Evolutionary conservation across 1,140 invertebrate genomes (phyloP).

Genomic region (Schlechtendalia chinensis): DNA sequence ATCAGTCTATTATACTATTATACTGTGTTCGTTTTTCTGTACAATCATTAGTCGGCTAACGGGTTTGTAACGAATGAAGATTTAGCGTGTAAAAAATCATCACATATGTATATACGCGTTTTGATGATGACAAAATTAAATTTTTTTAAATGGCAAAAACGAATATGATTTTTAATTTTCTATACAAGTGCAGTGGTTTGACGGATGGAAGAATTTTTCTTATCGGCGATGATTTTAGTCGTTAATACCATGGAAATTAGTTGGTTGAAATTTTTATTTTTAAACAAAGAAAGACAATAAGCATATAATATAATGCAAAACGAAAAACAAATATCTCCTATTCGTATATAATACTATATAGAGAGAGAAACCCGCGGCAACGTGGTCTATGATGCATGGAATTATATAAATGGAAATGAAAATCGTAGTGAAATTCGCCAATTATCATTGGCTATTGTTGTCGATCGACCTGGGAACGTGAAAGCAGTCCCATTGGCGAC

Average conservation of each 20-base stretch:
- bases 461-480: conserved; percentile 47
- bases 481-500: conserved; percentile 20
- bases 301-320: neutral
- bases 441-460: conserved; percentile 49
- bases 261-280: neutral
- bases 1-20: no score
- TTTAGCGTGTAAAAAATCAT: neutral
- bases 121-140: neutral
- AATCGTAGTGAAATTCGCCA: conserved; percentile 43
- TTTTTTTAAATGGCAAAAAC: neutral
- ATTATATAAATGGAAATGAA: conserved; percentile 2
- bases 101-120: neutral
- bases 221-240: neutral
- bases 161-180: neutral
- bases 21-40: no score
- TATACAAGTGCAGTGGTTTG: neutral
- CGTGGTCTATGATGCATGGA: no score
- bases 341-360: neutral
- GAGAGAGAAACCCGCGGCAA: no score
- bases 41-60: neutral
- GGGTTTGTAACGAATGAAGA: neutral
- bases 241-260: conserved; percentile 7
- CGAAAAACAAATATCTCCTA: neutral
- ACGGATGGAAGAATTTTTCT: neutral
- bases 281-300: neutral